Evolutionary conservation across 2,113 vertebrate species (phyloP).

Genomic region (Caranx ignobilis): DNA sequence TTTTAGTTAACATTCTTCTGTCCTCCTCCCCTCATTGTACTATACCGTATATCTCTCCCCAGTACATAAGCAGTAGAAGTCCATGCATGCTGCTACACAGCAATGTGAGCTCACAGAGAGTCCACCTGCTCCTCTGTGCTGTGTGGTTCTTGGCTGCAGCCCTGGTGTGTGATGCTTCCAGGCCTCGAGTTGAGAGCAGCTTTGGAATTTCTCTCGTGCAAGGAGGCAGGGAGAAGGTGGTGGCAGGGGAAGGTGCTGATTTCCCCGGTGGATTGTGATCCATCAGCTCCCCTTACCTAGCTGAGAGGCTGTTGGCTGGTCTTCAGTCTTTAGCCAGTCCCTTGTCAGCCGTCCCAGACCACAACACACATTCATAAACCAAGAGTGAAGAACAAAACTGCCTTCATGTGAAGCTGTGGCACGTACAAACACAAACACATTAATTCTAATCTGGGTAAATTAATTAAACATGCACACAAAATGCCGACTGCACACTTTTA

Average conservation of each 20-base stretch:
- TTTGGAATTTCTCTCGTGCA: slow-evolving; percentile 45
- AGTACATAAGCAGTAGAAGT: slow-evolving; percentile 10
- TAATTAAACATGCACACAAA: slow-evolving; percentile 57
- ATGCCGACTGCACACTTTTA: slow-evolving; percentile 30
- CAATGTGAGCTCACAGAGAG: slow-evolving; percentile 23
- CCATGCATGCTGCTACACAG: slow-evolving; percentile 18
- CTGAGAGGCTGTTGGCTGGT: slow-evolving; percentile 46
- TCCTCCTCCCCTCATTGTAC: neutral
- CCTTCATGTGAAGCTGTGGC: slow-evolving; percentile 34
- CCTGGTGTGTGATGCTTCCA: slow-evolving; percentile 6
- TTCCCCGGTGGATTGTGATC: slow-evolving; percentile 62
- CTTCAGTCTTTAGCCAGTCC: slow-evolving; percentile 15
- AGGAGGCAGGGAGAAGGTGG: slow-evolving; percentile 60
- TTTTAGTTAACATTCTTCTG: neutral
- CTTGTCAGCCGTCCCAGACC: slow-evolving; percentile 12
- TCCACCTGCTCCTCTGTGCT: slow-evolving; percentile 36
- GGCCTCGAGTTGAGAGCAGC: slow-evolving; percentile 56
- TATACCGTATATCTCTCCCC: neutral
- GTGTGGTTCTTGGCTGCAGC: slow-evolving; percentile 45
- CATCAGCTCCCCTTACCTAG: slow-evolving; percentile 60
- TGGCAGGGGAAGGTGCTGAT: slow-evolving; percentile 69
- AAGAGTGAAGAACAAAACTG: slow-evolving; percentile 21
- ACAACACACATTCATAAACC: slow-evolving; percentile 38
- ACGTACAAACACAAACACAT: slow-evolving; percentile 43
- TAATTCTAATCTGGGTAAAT: slow-evolving; percentile 34